Base-by-base conservation (phyloP, 2,888 invertebrate species). In the Ceraclea dissimilis region DNA sequence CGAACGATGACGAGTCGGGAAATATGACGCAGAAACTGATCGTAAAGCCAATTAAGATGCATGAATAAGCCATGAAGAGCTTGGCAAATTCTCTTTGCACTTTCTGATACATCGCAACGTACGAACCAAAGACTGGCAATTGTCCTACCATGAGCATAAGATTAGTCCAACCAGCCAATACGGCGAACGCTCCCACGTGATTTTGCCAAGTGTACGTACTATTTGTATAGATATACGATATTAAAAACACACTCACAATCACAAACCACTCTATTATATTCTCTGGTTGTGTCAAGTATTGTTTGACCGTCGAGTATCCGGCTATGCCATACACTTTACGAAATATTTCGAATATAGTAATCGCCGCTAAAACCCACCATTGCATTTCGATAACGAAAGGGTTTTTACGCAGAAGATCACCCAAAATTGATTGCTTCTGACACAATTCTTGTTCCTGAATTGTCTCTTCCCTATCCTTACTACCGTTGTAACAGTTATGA, bases 81-180 rank as follows among this genome's bases (percentile, higher is more conserved):
- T 91, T 90, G 6, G 89, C 88, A 64, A 92, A 91, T 73, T 92
- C 91, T 49, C 86, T 89, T 68, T 90, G 89, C 1, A 91, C 90
- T 70, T 88, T 85, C 1, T 90, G 90, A 65, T 90, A 91, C 92
- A 92, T 92, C 0, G 92, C 92, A 2, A 93, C 91, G 67, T 93
- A 93, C 0, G 91, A 88, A 17, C 92, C 93, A 67, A 93, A 90
- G 51, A 90, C 83, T 0, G 93, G 93, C 39, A 93, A 73, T 65
- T 93, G 90, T 0, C 93, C 93, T 56, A 93, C 86, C 88, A 91
- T 90, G 69, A 90, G 75, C 90, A 92, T 90, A n/a, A 91, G 75
- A 70, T 92, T 90, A 4, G 89, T 88, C 92, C 92, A 92, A 4
- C 89, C 90, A 44, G 90, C 84, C 2, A 92, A 78, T 1, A 91